phyloP scores from a whole-genome alignment of 2,888 invertebrate genomes.

The Helobdella robusta region DNA sequence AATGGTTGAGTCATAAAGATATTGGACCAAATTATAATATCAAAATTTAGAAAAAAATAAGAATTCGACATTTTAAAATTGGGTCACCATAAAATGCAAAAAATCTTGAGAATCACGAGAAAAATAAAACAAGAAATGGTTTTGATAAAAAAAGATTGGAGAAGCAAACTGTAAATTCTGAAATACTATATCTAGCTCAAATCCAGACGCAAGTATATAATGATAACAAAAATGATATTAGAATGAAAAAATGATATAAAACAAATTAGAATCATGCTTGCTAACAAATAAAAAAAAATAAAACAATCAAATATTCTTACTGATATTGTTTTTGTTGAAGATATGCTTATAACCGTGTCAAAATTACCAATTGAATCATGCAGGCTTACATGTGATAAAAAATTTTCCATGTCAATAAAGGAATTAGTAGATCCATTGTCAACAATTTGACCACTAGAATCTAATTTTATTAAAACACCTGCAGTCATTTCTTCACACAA shows the following conservation, averaged over 20 bases:
- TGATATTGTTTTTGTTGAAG: slow-evolving; percentile 78
- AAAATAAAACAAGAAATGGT: too few relatives aligned
- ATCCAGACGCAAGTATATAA: slow-evolving; percentile 79
- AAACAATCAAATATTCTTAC: too few relatives aligned
- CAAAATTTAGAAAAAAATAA: too few relatives aligned
- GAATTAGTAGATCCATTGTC: slow-evolving; percentile 66
- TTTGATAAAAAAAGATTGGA: too few relatives aligned
- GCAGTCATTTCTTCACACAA: slow-evolving; percentile 68
- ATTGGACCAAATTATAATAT: too few relatives aligned
- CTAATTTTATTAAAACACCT: slow-evolving; percentile 29
- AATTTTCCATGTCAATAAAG: slow-evolving; percentile 75
- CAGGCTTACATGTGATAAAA: slow-evolving; percentile 84
- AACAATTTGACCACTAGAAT: slow-evolving; percentile 25
- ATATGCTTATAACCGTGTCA: slow-evolving; percentile 87
- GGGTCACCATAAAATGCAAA: too few relatives aligned
- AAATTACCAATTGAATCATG: slow-evolving; percentile 95
- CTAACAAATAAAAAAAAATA: slow-evolving; percentile 30
- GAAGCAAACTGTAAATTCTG: too few relatives aligned
- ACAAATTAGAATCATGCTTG: neutral
- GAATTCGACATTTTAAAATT: too few relatives aligned
- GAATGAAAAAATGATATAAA: slow-evolving; percentile 67
- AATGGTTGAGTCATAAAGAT: too few relatives aligned
- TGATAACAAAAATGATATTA: slow-evolving; percentile 87
- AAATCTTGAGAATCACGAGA: too few relatives aligned
- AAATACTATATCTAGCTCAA: too few relatives aligned